Conservation (phyloP, 2,113 vertebrate species). For the Hypomesus transpacificus region DNA sequence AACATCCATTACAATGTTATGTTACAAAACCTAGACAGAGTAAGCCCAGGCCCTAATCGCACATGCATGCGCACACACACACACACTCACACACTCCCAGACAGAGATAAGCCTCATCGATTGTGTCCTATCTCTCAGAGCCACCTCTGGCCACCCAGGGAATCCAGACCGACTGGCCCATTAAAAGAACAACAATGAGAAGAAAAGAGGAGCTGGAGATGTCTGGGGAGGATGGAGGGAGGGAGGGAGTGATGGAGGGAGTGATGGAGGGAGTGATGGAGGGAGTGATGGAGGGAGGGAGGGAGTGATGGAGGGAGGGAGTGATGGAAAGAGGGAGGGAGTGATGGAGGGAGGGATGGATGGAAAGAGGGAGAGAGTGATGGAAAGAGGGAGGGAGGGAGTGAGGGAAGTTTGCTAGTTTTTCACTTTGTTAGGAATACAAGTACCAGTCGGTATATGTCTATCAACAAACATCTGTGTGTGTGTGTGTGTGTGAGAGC, state of each 20-base stretch:
- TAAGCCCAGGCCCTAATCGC: background rate
- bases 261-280: background rate
- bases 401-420: background rate
- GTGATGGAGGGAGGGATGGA: background rate
- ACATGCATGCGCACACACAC: background rate
- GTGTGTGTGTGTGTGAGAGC: too few species aligned
- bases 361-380: background rate
- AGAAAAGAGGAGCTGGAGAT: background rate
- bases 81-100: background rate
- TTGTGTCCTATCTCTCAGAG: conserved; percentile 20
- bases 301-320: background rate
- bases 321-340: background rate
- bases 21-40: conserved; percentile 13
- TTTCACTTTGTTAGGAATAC: too few species aligned
- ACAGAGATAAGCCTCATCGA: conserved; percentile 10
- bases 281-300: background rate
- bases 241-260: background rate
- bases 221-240: background rate
- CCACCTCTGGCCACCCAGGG: conserved; percentile 14
- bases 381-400: background rate
- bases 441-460: too few species aligned
- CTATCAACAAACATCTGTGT: too few species aligned
- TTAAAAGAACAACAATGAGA: conserved; percentile 4
- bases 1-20: too few species aligned
- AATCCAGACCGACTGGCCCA: conserved; percentile 10